Conservation (phyloP, 2,888 invertebrate species). For the Ophonus ardosiacus region DNA sequence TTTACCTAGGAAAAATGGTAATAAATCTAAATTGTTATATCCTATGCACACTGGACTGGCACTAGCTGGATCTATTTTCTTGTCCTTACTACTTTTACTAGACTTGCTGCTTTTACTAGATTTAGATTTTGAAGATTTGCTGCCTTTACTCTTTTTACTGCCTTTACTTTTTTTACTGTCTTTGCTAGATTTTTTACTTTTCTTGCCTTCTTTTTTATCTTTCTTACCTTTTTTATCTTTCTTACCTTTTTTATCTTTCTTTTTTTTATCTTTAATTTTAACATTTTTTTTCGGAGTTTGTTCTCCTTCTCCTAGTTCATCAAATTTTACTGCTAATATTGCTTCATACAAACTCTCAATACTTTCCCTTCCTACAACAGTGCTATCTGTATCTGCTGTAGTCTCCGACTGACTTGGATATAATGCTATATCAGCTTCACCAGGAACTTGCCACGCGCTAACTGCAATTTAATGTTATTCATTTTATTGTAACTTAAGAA, state of each 20-base stretch:
- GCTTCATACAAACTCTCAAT: slow-evolving; percentile 70
- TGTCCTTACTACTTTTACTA: slow-evolving; percentile 36
- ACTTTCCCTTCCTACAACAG: slow-evolving; percentile 68
- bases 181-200: not conserved
- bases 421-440: slow-evolving; percentile 66
- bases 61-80: not conserved
- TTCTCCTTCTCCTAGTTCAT: slow-evolving; percentile 48
- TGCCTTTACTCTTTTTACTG: slow-evolving; percentile 45
- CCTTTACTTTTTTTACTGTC: not conserved
- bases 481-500: slow-evolving; percentile 24
- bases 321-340: slow-evolving; percentile 68
- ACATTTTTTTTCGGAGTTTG: slow-evolving; percentile 64
- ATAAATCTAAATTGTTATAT: slow-evolving; percentile 66
- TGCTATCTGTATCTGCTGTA: slow-evolving; percentile 61
- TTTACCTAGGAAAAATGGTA: slow-evolving; percentile 68
- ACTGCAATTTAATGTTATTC: slow-evolving; percentile 66
- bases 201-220: not conserved
- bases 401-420: slow-evolving; percentile 66
- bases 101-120: slow-evolving; percentile 30
- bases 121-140: slow-evolving; percentile 25
- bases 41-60: slow-evolving; percentile 65
- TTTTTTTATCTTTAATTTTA: slow-evolving; percentile 52
- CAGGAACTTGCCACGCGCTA: slow-evolving; percentile 68
- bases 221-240: not conserved
- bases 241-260: not conserved